phyloP scores from a whole-genome alignment of 2,888 invertebrate species.

The Chloroclysta siterata region DNA sequence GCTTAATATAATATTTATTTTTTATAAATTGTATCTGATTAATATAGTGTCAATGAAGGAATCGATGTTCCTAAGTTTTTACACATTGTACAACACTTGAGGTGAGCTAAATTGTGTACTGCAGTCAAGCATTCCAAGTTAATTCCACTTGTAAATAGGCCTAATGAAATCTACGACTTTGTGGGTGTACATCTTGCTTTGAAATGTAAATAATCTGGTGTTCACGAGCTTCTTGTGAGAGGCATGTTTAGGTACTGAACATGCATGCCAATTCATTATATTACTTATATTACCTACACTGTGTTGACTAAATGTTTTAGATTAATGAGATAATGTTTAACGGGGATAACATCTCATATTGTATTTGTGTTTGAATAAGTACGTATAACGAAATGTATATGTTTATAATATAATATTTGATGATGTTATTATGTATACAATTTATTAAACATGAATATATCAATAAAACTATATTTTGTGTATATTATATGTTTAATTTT shows the following conservation, averaged over 20 bases:
- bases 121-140: conserved; percentile 81
- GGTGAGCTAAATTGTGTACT: conserved; percentile 71
- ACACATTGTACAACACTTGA: conserved; percentile 71
- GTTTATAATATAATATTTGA: conserved; percentile 85
- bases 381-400: conserved; percentile 85
- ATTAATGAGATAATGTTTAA: conserved; percentile 72
- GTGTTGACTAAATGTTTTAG: conserved; percentile 72
- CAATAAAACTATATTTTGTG: conserved; percentile 86
- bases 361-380: conserved; percentile 84
- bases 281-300: conserved; percentile 52
- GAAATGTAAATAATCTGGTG: conserved; percentile 77
- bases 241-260: conserved; percentile 66
- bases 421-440: conserved; percentile 86
- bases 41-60: conserved; percentile 65
- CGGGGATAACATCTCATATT: conserved; percentile 84
- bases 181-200: conserved; percentile 77
- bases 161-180: conserved; percentile 76
- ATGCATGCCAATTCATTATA: conserved; percentile 63
- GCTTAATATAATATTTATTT: conserved; percentile 82
- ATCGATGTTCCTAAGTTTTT: conserved; percentile 78
- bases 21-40: conserved; percentile 75
- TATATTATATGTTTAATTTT: conserved; percentile 78
- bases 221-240: conserved; percentile 69
- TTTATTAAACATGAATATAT: conserved; percentile 85
- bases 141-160: conserved; percentile 85